phyloP scores from a whole-genome alignment of 2,888 invertebrate species.

The Thecocarcelia acutangulata region DNA sequence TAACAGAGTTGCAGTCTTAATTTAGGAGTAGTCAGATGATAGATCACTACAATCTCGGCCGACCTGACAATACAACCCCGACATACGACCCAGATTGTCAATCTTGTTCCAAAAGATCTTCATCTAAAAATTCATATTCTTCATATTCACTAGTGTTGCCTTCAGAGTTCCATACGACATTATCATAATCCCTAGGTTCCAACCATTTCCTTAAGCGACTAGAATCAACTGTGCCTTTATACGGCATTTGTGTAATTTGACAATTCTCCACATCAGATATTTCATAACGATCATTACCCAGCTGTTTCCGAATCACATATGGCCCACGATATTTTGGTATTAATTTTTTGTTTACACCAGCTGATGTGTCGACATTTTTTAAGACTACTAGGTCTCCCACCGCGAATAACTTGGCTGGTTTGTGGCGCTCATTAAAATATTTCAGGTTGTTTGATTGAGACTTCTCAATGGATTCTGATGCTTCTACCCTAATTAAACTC shows the following conservation, averaged over 20 bases:
- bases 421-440: neutral
- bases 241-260: slow-evolving; percentile 26
- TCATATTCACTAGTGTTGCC: slow-evolving; percentile 14
- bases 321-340: slow-evolving; percentile 36
- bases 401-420: neutral
- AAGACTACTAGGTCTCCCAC: neutral
- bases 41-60: too few species aligned
- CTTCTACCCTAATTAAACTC: neutral
- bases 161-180: too few species aligned
- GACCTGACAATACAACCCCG: too few species aligned
- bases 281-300: slow-evolving; percentile 38
- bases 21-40: too few species aligned
- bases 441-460: slow-evolving; percentile 32
- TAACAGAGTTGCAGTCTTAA: too few species aligned
- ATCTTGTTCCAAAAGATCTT: too few species aligned
- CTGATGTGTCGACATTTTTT: neutral
- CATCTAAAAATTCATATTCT: slow-evolving; percentile 13
- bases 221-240: slow-evolving; percentile 21
- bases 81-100: too few species aligned
- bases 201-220: slow-evolving; percentile 18
- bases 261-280: slow-evolving; percentile 44
- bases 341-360: slow-evolving; percentile 9
- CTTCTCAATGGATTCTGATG: slow-evolving; percentile 9
- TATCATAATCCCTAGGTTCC: neutral
- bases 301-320: slow-evolving; percentile 25